Evolutionary conservation across 2,797 vertebrate species (phyloP).

Genomic region (Mus spretus): DNA sequence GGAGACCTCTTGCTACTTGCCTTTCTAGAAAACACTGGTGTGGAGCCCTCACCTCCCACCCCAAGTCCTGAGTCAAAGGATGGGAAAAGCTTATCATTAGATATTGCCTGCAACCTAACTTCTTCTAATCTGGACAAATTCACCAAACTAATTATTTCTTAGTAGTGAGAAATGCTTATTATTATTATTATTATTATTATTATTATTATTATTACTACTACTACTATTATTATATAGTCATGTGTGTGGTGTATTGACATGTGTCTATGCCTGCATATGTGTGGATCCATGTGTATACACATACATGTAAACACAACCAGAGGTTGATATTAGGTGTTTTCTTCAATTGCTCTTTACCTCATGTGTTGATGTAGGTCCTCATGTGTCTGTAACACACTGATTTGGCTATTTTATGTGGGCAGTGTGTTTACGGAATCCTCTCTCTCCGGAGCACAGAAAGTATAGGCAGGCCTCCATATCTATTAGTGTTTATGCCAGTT

Average conservation of each 20-base stretch:
- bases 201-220: not conserved
- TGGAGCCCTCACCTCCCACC: fast-evolving
- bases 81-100: not conserved
- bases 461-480: not conserved
- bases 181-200: not conserved
- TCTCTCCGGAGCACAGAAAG: not conserved
- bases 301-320: not conserved
- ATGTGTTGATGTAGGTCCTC: not conserved
- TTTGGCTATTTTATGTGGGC: not conserved
- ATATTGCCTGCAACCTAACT: too few relatives aligned
- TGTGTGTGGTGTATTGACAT: not conserved
- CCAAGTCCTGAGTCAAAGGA: not conserved
- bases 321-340: not conserved
- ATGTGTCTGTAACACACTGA: not conserved
- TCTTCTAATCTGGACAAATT: not conserved
- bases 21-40: not conserved
- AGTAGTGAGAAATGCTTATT: not conserved
- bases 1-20: not conserved
- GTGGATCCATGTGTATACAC: not conserved
- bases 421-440: too few relatives aligned
- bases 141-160: not conserved
- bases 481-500: not conserved
- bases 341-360: not conserved
- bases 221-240: not conserved
- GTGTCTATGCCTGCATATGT: not conserved